Evolutionary conservation across 2,888 invertebrate genomes (phyloP).

Genomic region (Drosophila tripunctata): DNA sequence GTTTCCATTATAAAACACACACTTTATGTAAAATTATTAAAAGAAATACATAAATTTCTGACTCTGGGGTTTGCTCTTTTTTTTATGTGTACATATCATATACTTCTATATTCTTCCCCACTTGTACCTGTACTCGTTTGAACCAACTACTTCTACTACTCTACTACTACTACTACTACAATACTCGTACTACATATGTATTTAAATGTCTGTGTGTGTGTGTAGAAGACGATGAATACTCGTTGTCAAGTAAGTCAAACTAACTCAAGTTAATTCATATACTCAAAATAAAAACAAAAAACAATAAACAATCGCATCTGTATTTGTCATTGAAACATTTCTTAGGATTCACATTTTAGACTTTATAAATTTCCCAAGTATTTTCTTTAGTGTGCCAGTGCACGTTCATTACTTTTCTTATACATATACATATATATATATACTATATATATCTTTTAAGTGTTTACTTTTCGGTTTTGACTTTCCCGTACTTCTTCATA

Average conservation of each 20-base stretch:
- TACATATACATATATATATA: not conserved
- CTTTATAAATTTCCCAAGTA: constrained; percentile 31
- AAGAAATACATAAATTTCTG: constrained; percentile 32
- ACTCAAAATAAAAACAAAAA: constrained; percentile 19
- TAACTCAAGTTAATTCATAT: constrained; percentile 53
- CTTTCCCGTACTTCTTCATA: constrained; percentile 13
- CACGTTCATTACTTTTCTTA: constrained; percentile 47
- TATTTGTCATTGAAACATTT: constrained; percentile 46
- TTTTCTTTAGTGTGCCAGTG: constrained; percentile 62
- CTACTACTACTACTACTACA: constrained; percentile 49
- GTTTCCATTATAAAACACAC: not conserved
- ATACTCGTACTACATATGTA: constrained; percentile 68
- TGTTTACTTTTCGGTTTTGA: constrained; percentile 8
- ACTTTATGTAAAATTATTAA: constrained; percentile 11
- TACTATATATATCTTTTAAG: constrained; percentile 10
- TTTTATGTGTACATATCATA: constrained; percentile 56
- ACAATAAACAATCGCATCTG: constrained; percentile 43
- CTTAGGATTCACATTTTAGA: constrained; percentile 46
- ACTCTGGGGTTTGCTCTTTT: constrained; percentile 47
- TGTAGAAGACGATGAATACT: constrained; percentile 87
- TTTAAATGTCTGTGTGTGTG: constrained; percentile 77
- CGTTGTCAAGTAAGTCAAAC: constrained; percentile 87
- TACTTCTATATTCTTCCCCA: constrained; percentile 50
- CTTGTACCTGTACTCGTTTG: constrained; percentile 47
- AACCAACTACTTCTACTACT: constrained; percentile 46